Conservation (phyloP, 2,888 invertebrate species). For the Emmelina monodactyla region DNA sequence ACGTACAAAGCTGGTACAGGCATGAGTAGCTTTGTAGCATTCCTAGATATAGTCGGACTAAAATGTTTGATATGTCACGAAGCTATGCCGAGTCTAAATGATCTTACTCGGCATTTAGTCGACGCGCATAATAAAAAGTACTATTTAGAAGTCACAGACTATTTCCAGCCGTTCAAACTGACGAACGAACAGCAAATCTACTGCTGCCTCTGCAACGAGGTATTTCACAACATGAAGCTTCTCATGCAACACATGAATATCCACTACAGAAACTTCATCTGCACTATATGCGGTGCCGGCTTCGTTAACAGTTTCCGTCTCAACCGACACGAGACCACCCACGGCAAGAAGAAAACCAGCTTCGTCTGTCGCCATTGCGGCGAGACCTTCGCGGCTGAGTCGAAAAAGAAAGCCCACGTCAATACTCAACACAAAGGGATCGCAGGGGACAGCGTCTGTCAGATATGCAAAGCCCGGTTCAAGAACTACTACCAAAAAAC, state of each 20-base stretch:
- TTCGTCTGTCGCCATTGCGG: slow-evolving; percentile 46
- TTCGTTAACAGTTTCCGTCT: slow-evolving; percentile 49
- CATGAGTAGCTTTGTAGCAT: slow-evolving; percentile 47
- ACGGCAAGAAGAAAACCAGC: slow-evolving; percentile 44
- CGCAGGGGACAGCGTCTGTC: slow-evolving; percentile 51
- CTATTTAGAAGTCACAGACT: slow-evolving; percentile 41
- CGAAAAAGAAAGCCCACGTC: slow-evolving; percentile 48
- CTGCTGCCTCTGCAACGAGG: slow-evolving; percentile 44
- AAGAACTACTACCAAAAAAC: slow-evolving; percentile 57
- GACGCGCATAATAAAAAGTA: slow-evolving; percentile 41
- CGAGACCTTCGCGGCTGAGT: slow-evolving; percentile 41
- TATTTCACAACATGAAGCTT: slow-evolving; percentile 48
- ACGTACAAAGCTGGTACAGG: slow-evolving; percentile 46
- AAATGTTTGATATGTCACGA: slow-evolving; percentile 44
- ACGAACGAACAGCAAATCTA: slow-evolving; percentile 40
- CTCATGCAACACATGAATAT: slow-evolving; percentile 56
- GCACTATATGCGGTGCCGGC: slow-evolving; percentile 50
- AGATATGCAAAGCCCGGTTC: slow-evolving; percentile 51
- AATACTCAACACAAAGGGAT: slow-evolving; percentile 52
- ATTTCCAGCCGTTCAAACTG: slow-evolving; percentile 44
- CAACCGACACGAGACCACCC: slow-evolving; percentile 46
- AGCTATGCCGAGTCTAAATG: slow-evolving; percentile 30
- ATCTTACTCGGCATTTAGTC: slow-evolving; percentile 38
- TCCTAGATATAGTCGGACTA: slow-evolving; percentile 46
- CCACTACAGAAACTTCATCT: slow-evolving; percentile 53